These are phyloP conservation scores for Keiferia lycopersicella DNA, from an alignment of 2,888 invertebrate species.

Conservation along the genomic window DNA sequence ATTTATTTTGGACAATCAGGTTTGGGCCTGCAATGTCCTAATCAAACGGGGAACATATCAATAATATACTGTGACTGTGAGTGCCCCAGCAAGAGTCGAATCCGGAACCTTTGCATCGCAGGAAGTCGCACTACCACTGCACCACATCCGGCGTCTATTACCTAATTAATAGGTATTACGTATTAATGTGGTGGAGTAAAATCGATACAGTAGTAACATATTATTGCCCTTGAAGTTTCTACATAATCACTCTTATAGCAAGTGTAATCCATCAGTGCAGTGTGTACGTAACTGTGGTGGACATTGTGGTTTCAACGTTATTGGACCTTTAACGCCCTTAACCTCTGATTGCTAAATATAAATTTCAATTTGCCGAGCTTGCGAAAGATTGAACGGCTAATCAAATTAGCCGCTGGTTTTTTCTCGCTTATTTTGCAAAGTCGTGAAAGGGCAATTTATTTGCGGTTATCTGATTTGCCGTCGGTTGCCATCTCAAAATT, in stretches of 20 bases:
- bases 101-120: too few relatives aligned
- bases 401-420: slow-evolving; percentile 1
- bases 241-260: background rate
- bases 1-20: too few relatives aligned
- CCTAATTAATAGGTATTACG: too few relatives aligned
- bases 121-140: too few relatives aligned
- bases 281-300: background rate
- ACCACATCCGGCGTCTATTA: too few relatives aligned
- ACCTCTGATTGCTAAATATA: background rate
- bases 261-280: background rate
- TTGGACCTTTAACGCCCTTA: background rate
- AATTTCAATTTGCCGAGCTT: background rate
- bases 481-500: background rate
- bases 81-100: too few relatives aligned
- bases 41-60: too few relatives aligned
- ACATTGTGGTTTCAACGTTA: background rate
- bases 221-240: background rate
- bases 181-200: background rate
- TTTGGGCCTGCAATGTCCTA: too few relatives aligned
- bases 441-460: slow-evolving; percentile 15
- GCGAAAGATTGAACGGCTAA: slow-evolving; percentile 1
- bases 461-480: slow-evolving; percentile 1
- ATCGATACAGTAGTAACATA: background rate
- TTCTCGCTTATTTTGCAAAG: slow-evolving; percentile 3
- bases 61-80: too few relatives aligned